These are phyloP conservation scores for Caenorhabditis becei DNA, from an alignment of 2,888 invertebrate genomes.

Conservation along the genomic window DNA sequence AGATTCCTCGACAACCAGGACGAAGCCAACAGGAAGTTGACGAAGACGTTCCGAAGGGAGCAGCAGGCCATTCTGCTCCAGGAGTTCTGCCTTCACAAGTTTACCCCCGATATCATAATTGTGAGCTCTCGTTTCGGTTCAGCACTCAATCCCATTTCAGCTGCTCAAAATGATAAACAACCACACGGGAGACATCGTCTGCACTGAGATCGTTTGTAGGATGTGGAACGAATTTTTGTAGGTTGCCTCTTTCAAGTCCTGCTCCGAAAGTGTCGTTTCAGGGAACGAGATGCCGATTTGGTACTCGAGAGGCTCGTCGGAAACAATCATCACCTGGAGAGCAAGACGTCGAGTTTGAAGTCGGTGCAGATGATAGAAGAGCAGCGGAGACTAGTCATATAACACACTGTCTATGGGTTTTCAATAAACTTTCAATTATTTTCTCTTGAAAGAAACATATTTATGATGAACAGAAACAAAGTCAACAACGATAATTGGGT, in stretches of 20 bases:
- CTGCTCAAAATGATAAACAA: slow-evolving; percentile 71
- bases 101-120: slow-evolving; percentile 62
- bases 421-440: slow-evolving; percentile 4
- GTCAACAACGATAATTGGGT: slow-evolving; percentile 7
- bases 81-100: slow-evolving; percentile 59
- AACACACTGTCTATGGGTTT: slow-evolving; percentile 27
- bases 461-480: slow-evolving; percentile 6
- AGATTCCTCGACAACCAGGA: slow-evolving; percentile 62
- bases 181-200: slow-evolving; percentile 75
- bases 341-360: slow-evolving; percentile 47
- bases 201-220: slow-evolving; percentile 63
- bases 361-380: slow-evolving; percentile 39
- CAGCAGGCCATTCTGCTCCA: slow-evolving; percentile 43
- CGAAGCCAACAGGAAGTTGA: slow-evolving; percentile 38
- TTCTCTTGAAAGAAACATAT: background rate
- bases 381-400: slow-evolving; percentile 32
- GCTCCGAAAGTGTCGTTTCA: slow-evolving; percentile 15
- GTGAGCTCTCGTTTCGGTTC: slow-evolving; percentile 15
- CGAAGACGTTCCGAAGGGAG: slow-evolving; percentile 49
- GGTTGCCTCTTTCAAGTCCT: background rate
- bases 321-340: slow-evolving; percentile 32
- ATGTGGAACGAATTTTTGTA: slow-evolving; percentile 67
- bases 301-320: slow-evolving; percentile 44
- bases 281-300: slow-evolving; percentile 51
- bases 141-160: slow-evolving; percentile 27